Percentiles rank a stretch among this genome's conserved stretches.
phyloP scores from a whole-genome alignment of 2,888 invertebrate species.

The Zaprionus lineosus region DNA sequence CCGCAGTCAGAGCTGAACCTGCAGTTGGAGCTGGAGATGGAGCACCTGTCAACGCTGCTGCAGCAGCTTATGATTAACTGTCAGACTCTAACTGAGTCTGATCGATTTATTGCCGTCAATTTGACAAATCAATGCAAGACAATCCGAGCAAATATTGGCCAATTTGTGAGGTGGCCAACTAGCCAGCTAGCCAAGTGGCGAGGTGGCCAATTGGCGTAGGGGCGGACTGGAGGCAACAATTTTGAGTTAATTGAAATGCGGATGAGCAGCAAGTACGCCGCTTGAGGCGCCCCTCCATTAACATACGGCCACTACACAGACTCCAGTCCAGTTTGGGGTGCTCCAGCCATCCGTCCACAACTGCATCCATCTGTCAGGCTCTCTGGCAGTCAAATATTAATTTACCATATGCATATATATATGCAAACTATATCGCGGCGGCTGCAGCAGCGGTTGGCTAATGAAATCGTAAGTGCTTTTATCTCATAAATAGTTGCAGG shows the following conservation, averaged over 20 bases:
- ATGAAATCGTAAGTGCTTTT: conserved; percentile 77
- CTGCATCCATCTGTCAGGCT: conserved; percentile 49
- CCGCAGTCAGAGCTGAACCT: too few species aligned
- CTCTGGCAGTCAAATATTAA: conserved; percentile 60
- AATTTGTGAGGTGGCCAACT: background rate
- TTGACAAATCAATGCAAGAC: conserved; percentile 75
- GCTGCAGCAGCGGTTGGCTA: conserved; percentile 68
- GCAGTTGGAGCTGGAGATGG: background rate
- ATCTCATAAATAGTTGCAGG: conserved; percentile 68
- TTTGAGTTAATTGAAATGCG: conserved; percentile 34
- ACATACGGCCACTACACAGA: too few species aligned
- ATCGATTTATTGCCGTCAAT: conserved; percentile 80
- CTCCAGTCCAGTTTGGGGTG: too few species aligned
- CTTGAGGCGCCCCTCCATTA: too few species aligned
- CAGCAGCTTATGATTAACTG: conserved; percentile 72
- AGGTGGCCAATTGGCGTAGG: too few species aligned
- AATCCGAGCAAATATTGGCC: background rate
- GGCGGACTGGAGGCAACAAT: too few species aligned
- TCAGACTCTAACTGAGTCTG: conserved; percentile 65
- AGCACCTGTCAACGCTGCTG: conserved; percentile 62
- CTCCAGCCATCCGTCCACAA: too few species aligned
- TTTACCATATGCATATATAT: conserved; percentile 39
- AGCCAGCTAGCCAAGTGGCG: too few species aligned
- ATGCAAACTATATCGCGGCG: conserved; percentile 40
- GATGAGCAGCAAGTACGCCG: conserved; percentile 31